phyloP scores from a whole-genome alignment of 1,140 invertebrate genomes.

The Cecropterus lyciades region DNA sequence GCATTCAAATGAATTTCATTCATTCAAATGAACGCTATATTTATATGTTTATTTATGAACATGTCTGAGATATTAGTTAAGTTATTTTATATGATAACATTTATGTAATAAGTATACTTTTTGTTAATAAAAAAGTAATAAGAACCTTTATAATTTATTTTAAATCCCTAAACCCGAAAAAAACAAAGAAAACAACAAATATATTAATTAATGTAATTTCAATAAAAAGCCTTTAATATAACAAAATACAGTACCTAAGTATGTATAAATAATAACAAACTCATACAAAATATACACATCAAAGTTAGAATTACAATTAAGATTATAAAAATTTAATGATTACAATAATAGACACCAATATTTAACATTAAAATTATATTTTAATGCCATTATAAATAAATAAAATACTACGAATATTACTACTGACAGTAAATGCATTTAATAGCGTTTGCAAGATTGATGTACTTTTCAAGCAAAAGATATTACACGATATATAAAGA shows the following conservation, averaged over 20 bases:
- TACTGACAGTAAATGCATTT: no score
- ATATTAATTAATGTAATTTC: background rate
- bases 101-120: slow-evolving; percentile 37
- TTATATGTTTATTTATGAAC: slow-evolving; percentile 43
- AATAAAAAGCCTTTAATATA: no score
- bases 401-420: no score
- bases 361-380: slow-evolving; percentile 16
- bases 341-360: slow-evolving; percentile 8
- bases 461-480: no score
- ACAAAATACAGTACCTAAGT: slow-evolving; percentile 2
- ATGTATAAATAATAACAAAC: slow-evolving; percentile 2
- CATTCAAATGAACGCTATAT: no score
- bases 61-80: slow-evolving; percentile 62
- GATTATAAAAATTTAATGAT: background rate
- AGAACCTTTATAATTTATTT: slow-evolving; percentile 30
- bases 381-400: background rate
- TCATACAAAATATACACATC: slow-evolving; percentile 12
- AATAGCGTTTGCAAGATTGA: no score
- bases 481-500: no score
- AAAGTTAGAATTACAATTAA: background rate
- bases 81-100: slow-evolving; percentile 55
- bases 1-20: no score
- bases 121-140: slow-evolving; percentile 62
- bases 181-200: slow-evolving; percentile 12
- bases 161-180: background rate